Base-by-base conservation (phyloP, 1,140 invertebrate genomes). In the Onthophagus taurus region DNA sequence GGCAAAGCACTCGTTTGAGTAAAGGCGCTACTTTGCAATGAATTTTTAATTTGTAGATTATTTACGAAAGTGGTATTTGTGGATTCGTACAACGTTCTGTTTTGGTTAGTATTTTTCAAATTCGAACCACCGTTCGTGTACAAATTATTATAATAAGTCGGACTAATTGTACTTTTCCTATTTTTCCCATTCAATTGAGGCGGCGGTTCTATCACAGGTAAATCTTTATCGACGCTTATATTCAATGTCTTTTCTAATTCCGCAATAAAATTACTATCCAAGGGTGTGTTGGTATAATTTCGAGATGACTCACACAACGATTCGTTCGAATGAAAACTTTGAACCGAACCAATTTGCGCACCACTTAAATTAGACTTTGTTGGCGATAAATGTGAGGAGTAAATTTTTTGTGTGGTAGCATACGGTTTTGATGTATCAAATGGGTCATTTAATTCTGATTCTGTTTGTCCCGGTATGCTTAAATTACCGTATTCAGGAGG, bases 371-470 rank as follows among this genome's bases (percentile, higher is more conserved):
- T 16, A 18, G 24, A 14, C 20, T 23, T 37, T 9, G 24, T 19
- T 19, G 35, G 35, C 2, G 35, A 37, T 21, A 37, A 23, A 21
- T 37, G 35, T 8, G 5, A n/a, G 11, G 18, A 20, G 8, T 18
- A 37, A 11, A 45, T 51, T 31, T 21, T 37, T 23, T 61, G 57
- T 1, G 57, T 16, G 7, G 18, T 44, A 9, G 29, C 44, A 29
- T 42, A 45, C 53, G 48, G 48, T 19, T 21, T 57, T 34, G 59
- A 63, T 0, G 79, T 82, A 54, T 82, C 79, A 45, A 81, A 82
- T 0, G 80, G 79, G 65, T 76, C 74, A 44, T 49, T 13, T 50
- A 54, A 9, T 19, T 34, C 17, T 11, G 11, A 11, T 38, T 42
- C 41, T 21, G 38, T 16, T 5, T 34, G 14, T 21, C 29, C 14